Base-by-base conservation (phyloP, 2,113 vertebrate species). In the Semicossyphus pulcher region DNA sequence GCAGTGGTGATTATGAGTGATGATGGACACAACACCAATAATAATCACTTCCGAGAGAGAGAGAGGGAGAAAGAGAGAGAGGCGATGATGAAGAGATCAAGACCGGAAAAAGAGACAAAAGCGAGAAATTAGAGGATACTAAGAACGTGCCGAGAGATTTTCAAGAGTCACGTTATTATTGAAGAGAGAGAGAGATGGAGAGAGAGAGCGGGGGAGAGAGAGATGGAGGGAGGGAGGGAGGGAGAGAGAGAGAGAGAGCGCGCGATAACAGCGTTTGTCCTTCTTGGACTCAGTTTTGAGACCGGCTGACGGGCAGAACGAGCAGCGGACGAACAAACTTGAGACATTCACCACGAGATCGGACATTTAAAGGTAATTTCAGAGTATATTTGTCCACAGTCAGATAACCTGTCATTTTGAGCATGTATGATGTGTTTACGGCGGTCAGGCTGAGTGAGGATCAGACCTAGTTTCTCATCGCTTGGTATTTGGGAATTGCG, bases 251-350 rank as follows among this genome's bases (percentile, higher is more conserved):
- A 32, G 78, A 65, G 76, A 32, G 80, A 37, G 57, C 4, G 51
- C 34, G 86, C 60, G 83, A 85, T 76, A 84, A 76, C 91, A 77
- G 86, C 77, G 88, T 81, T 84, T 76, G 78, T 88, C 88, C 90
- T 88, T 81, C 81, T 86, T 76, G 78, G 85, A 70, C 81, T 91
- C 92, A 77, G 93, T 86, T 85, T 73, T 76, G 80, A 80, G 83
- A 88, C 76, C 76, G 80, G 79, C 80, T 62, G 80, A 74, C 82
- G 59, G 67, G 67, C 77, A 69, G 80, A 68, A 28, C 69, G 23
- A 47, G 42, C 61, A 62, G 78, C 86, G 49, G 72, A 76, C 66
- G 86, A 63, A 66, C 45, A 87, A 86, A 87, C 89, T 92, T 86
- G 79, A 84, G 41, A 69, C 76, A 36, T 56, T 78, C 76, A 6